These are phyloP conservation scores for Oryzias javanicus DNA, from an alignment of 2,113 vertebrate species.

Conservation along the genomic window DNA sequence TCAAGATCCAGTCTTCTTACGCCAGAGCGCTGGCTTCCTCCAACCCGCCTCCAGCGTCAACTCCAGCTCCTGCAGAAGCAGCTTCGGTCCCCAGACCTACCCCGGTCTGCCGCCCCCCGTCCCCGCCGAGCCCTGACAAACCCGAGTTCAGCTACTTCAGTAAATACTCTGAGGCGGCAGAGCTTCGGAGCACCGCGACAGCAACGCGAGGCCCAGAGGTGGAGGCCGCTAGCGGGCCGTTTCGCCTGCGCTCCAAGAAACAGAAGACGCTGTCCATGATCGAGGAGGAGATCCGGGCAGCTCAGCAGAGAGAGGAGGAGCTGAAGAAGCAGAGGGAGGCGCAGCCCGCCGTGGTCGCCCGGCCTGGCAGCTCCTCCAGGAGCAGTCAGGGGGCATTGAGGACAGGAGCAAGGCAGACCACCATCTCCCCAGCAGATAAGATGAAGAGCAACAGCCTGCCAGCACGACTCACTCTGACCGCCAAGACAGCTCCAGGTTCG, in stretches of 20 bases:
- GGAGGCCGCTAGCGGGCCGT: conserved; percentile 85
- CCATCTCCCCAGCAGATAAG: conserved; percentile 71
- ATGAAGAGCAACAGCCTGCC: conserved; percentile 81
- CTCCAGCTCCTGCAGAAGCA: conserved; percentile 53
- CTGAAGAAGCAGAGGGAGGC: conserved; percentile 87
- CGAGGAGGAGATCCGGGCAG: conserved; percentile 96
- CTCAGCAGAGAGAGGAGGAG: conserved; percentile 96
- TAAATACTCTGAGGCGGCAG: conserved; percentile 93
- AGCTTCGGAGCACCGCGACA: conserved; percentile 90
- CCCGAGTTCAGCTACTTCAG: conserved; percentile 94
- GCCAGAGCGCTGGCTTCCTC: conserved; percentile 63
- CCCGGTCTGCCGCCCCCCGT: conserved; percentile 71
- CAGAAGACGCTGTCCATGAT: conserved; percentile 97
- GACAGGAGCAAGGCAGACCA: conserved; percentile 34
- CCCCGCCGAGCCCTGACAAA: conserved; percentile 78
- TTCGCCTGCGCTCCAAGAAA: conserved; percentile 93
- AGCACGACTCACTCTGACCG: conserved; percentile 75
- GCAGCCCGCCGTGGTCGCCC: conserved; percentile 1
- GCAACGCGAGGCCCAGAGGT: conserved; percentile 81
- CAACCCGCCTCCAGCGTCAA: conserved; percentile 34
- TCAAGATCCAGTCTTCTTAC: conserved; percentile 73
- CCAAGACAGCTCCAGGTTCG: conserved; percentile 89
- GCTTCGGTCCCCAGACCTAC: conserved; percentile 66
- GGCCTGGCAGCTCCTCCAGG: conserved; percentile 11
- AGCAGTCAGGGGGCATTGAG: conserved; percentile 36